Percentiles rank a stretch among this genome's conserved stretches.
These are phyloP conservation scores for Nematolebias whitei DNA, from an alignment of 2,113 vertebrate species.

Conservation along the genomic window DNA sequence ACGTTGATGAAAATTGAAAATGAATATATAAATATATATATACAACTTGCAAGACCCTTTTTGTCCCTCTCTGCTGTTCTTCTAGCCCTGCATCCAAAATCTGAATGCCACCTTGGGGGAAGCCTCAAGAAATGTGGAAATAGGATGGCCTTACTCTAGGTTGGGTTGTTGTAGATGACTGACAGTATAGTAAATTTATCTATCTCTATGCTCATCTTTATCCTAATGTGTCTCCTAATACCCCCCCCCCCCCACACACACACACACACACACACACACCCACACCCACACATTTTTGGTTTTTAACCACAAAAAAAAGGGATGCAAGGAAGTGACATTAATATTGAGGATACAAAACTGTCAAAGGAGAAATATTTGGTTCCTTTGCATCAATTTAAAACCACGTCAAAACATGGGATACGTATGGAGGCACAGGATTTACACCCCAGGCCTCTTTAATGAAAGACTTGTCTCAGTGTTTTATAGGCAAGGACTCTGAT, in stretches of 20 bases:
- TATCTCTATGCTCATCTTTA: not conserved
- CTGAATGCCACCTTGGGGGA: too few relatives aligned
- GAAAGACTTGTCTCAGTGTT: not conserved
- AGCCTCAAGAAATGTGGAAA: too few relatives aligned
- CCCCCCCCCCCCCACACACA: too few relatives aligned
- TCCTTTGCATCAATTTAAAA: conserved; percentile 1
- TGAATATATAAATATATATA: too few relatives aligned
- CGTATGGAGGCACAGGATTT: not conserved
- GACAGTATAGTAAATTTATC: not conserved
- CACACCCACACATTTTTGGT: too few relatives aligned
- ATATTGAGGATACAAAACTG: not conserved
- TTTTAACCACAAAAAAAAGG: not conserved
- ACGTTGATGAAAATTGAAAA: too few relatives aligned
- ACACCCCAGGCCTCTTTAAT: not conserved
- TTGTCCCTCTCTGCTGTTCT: too few relatives aligned
- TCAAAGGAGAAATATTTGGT: not conserved
- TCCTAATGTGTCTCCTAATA: not conserved
- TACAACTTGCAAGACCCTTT: too few relatives aligned
- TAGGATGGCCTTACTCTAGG: too few relatives aligned
- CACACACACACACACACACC: too few relatives aligned
- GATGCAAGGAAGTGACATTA: not conserved
- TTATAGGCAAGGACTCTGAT: not conserved
- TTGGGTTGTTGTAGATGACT: too few relatives aligned
- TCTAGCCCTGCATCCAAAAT: too few relatives aligned
- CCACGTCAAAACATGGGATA: not conserved